Conservation (phyloP, 2,888 invertebrate genomes). For the Napeogenes sylphis region DNA sequence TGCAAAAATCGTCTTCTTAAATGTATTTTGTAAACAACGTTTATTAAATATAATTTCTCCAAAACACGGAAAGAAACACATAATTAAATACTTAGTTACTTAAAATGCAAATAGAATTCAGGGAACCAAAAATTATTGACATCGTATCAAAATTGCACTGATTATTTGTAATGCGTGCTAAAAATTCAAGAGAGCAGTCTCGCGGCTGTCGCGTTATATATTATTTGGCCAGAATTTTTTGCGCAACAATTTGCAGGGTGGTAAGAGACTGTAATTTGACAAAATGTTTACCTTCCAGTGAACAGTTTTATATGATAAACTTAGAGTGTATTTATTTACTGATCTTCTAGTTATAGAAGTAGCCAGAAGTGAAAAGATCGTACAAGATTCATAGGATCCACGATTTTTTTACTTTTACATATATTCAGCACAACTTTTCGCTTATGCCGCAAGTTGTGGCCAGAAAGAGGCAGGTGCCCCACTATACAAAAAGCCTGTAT, state of each 20-base stretch:
- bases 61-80: conserved; percentile 5
- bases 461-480: conserved; percentile 52
- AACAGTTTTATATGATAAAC: too few relatives aligned
- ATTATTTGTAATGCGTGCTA: conserved; percentile 42
- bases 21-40: conserved; percentile 1
- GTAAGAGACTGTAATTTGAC: not conserved
- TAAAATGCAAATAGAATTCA: conserved; percentile 9
- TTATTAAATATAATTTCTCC: conserved; percentile 5
- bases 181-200: conserved; percentile 54
- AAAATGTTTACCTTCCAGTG: not conserved
- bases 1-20: not conserved
- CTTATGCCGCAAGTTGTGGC: conserved; percentile 33
- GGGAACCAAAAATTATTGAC: conserved; percentile 19
- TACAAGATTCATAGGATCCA: too few relatives aligned
- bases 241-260: not conserved
- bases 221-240: not conserved
- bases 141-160: conserved; percentile 29
- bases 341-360: too few relatives aligned
- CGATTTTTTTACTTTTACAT: too few relatives aligned
- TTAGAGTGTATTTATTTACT: too few relatives aligned
- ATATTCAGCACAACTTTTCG: not conserved
- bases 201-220: conserved; percentile 41
- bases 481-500: conserved; percentile 58
- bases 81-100: conserved; percentile 3
- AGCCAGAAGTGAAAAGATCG: too few relatives aligned